Evolutionary conservation across 1,140 invertebrate genomes (phyloP), one percentile per base, ranked within the genome.

Genomic region (Venturia canescens): DNA sequence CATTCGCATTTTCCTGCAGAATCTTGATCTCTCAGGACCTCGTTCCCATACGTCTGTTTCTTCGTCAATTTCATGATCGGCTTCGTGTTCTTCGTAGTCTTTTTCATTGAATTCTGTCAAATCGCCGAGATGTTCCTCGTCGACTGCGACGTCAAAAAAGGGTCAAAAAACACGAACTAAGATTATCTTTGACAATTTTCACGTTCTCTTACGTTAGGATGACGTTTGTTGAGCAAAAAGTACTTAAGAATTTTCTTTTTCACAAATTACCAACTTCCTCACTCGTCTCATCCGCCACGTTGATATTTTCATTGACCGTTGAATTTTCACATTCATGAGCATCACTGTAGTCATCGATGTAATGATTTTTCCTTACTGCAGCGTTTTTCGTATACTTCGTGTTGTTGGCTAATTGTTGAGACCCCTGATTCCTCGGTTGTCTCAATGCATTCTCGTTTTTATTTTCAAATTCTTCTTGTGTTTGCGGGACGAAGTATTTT

Each of bases 241-340:
- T 23, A 0, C 27, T 26, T 44, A 7, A 70, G 29, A 16, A 18
- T 7, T 70, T 74, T 74, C 48, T 34, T 18, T 63, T 79, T 78
- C 60, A 77, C 74, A 74, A 82, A 72, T 82, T 78, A 79, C 82
- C 82, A 80, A 50, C 48, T 67, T 81, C 81, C 3, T 66, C 67
- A 67, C 38, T 83, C 72, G 79, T 80, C 81, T 88, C 86, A 7
- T 86, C 86, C 18, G 83, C 85, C 18, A 27, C 83, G 0, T 88
- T 83, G 11, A 86, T 84, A 0, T 84, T 85, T n/a, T 27, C 26
- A 48, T 86, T 84, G 81, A 67, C 29, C 83, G 34, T 81, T 38
- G 75, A 7, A 27, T 81, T 82, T 9, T 85, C 83, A 4, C 50
- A 23, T 26, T 87, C 82, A 0, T 82, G 80, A 1, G 78, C 69